Base-by-base conservation (phyloP, 2,888 invertebrate genomes). In the Troilus luridus region DNA sequence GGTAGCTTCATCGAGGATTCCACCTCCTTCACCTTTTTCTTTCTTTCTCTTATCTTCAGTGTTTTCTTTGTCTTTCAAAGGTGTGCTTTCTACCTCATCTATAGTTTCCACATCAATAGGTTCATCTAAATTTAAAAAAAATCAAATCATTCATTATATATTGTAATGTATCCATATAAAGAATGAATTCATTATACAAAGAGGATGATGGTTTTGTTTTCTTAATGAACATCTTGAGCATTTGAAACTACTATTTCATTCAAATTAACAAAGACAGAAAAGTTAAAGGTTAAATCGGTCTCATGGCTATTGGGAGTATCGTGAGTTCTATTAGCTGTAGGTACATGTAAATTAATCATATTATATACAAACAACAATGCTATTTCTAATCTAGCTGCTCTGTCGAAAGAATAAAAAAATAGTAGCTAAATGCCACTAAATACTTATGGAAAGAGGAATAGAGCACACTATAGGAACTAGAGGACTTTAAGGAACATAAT, bases 1-100 rank as follows among this genome's bases (percentile, higher is more conserved):
- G 11, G 60, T 91, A 41, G 92, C 92, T 58, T 95, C 95, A 93
- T 96, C 95, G 0, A 95, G 93, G 88, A 94, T 94, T 88, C 95
- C 93, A 91, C 93, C 93, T 27, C 93, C 93, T 41, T 93, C 93
- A 21, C 93, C 93, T n/a, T 93, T 93, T 54, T 94, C 94, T 67
- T 94, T 93, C 92, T 95, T 94, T 54, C 94, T 93, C 14, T 94
- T 94, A 19, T 94, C 93, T n/a, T 92, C 93, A 56, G 81, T n/a
- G 91, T 93, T 92, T 21, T 91, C 88, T 64, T 91, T 92, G 60
- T 92, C 91, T 81, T 93, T 93, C 91, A 92, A 92, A 81, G 91
- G 64, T 91, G 92, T 92, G 67, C 92, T 92, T 41, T 92, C 88
- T 67, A 92, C 90, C 77, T 72, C 90, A 19, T 89, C 90, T 72